Base-by-base conservation (phyloP, 2,888 invertebrate genomes). In the Dasypogon diadema region DNA sequence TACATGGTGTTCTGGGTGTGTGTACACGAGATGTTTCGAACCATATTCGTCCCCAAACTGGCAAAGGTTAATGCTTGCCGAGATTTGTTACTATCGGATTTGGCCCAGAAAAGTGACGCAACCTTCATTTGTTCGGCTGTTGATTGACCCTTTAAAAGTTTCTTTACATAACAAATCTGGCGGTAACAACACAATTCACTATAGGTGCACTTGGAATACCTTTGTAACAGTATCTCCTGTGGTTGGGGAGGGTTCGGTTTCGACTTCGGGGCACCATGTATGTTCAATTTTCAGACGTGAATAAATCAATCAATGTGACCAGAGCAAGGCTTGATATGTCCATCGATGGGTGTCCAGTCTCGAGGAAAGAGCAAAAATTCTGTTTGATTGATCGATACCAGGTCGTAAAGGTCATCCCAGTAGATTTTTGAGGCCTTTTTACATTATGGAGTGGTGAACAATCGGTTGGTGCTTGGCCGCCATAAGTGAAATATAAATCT, bases 91-190 rank as follows among this genome's bases (percentile, higher is more conserved):
- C 12, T 21, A 51, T 21, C 51, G 8, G 18, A 14, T 21, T 8
- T 21, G 21, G 51, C 51, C 51, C 18, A 51, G 18, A 51, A 51
- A 51, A 51, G 16, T 51, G 51, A 51, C 51, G 51, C 51, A 51
- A 51, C 21, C 51, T 51, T 42, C 42, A 51, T 21, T 51, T 8
- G 4, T 4, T 48, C 12, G 51, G 12, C 51, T 51, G 21, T 18
- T 18, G 18, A 16, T 14, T 51, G 21, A 51, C 51, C 51, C 51
- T 51, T 51, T 16, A 4, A 4, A 21, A 12, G n/a, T 12, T 51
- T 51, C 8, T 21, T 51, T 51, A 21, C 51, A 51, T 51, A 51
- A 16, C 16, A 51, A 51, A 51, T 51, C 12, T n/a, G 42, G 42
- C 42, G n/a, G 42, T 42, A 42, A 42, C n/a, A 42, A 12, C 34